These are phyloP conservation scores for Gisinianus flammeolus DNA, from an alignment of 2,888 invertebrate species.

Conservation along the genomic window DNA sequence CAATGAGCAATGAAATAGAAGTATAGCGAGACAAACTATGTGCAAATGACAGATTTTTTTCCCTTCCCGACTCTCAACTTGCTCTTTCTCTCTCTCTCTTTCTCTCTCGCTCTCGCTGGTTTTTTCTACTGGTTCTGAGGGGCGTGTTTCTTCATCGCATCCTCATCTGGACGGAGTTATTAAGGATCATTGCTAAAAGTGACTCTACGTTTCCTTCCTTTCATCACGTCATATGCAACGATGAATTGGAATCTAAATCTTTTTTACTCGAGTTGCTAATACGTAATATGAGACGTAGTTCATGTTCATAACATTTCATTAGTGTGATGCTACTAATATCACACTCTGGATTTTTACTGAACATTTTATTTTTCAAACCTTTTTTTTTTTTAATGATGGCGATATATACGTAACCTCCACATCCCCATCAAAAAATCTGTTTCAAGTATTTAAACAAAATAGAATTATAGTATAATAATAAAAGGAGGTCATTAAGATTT, in stretches of 20 bases:
- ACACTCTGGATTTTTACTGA: too few relatives aligned
- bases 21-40: conserved; percentile 31
- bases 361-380: too few relatives aligned
- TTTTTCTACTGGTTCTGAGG: neutral
- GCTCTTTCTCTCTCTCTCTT: conserved; percentile 20
- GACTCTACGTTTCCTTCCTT: conserved; percentile 32
- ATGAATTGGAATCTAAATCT: conserved; percentile 15
- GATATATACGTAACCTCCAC: too few relatives aligned
- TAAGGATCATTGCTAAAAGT: conserved; percentile 34
- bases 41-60: conserved; percentile 34
- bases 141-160: neutral
- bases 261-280: neutral
- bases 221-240: conserved; percentile 13
- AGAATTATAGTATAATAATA: too few relatives aligned
- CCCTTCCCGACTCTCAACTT: neutral
- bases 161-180: conserved; percentile 29
- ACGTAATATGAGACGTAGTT: neutral
- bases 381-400: too few relatives aligned
- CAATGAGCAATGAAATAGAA: neutral
- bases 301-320: conserved; percentile 1
- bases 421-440: too few relatives aligned
- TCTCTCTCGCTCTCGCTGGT: neutral
- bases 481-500: too few relatives aligned
- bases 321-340: too few relatives aligned
- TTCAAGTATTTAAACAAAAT: too few relatives aligned